Percentiles rank a stretch among this genome's conserved stretches.
Conservation (phyloP, 1,140 invertebrate species). For the Lerema accius region DNA sequence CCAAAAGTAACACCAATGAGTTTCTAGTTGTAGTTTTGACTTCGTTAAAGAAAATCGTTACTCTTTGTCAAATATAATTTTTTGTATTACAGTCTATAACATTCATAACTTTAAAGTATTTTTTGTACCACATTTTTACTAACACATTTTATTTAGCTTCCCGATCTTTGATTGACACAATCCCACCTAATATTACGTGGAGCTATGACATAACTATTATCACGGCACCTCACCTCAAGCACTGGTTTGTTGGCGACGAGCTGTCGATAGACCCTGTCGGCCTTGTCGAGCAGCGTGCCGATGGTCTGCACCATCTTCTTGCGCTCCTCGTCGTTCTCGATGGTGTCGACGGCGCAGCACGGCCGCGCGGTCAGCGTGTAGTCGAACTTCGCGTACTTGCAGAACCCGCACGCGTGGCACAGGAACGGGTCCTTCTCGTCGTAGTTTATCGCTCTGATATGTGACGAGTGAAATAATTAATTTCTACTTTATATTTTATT, state of each 20-base stretch:
- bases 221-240: slow-evolving; percentile 85
- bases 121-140: no score
- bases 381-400: slow-evolving; percentile 99
- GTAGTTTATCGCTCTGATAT: slow-evolving; percentile 95
- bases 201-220: not conserved
- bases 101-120: no score
- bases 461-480: no score
- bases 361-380: slow-evolving; percentile 94
- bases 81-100: no score
- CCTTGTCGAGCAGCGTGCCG: slow-evolving; percentile 95
- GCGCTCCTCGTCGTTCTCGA: slow-evolving; percentile 98
- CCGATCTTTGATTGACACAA: no score
- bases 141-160: no score
- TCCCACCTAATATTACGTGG: no score
- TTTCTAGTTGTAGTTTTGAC: no score
- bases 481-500: no score
- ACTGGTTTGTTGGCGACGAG: slow-evolving; percentile 94
- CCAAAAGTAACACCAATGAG: no score
- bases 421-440: slow-evolving; percentile 99
- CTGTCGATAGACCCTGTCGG: slow-evolving; percentile 96
- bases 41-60: no score
- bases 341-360: slow-evolving; percentile 97
- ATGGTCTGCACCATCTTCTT: slow-evolving; percentile 97
- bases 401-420: slow-evolving; percentile 99
- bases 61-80: no score